A percentile compares a stretch with the other conserved stretches of the same genome.
phyloP scores from a whole-genome alignment of 2,797 vertebrate genomes.

The Hafferia zeledoni region DNA sequence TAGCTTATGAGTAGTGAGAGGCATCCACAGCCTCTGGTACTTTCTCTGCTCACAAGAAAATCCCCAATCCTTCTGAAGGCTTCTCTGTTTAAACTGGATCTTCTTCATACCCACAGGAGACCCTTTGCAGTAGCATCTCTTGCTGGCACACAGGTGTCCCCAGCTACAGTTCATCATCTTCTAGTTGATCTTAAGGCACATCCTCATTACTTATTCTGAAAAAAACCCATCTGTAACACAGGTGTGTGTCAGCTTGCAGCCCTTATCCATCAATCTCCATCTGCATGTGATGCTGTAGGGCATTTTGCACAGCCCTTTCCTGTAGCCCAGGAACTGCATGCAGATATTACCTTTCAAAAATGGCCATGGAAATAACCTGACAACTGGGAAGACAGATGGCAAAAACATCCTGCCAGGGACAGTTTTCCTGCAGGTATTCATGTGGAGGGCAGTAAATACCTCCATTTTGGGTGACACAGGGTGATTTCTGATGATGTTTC shows the following conservation, averaged over 20 bases:
- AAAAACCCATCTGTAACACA: accelerated
- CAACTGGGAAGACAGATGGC: background rate
- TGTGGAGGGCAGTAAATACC: background rate
- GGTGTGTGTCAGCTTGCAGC: background rate
- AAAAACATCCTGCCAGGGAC: accelerated
- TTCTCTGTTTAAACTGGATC: background rate
- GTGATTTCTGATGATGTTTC: background rate
- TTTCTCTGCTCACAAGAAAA: background rate
- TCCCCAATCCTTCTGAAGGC: background rate
- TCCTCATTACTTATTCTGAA: background rate
- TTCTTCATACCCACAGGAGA: background rate
- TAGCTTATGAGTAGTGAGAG: background rate
- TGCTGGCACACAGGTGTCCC: background rate
- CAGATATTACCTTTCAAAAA: background rate
- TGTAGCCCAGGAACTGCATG: background rate
- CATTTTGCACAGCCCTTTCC: accelerated
- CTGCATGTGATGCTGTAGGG: accelerated
- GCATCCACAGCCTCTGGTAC: background rate
- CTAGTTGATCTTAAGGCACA: background rate
- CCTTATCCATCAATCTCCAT: too few relatives aligned
- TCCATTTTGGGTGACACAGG: background rate
- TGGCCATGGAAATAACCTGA: background rate
- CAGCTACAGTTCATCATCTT: background rate
- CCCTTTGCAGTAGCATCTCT: background rate
- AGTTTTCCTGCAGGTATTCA: too few relatives aligned